phyloP scores from a whole-genome alignment of 2,113 vertebrate species.

The Anguilla rostrata region DNA sequence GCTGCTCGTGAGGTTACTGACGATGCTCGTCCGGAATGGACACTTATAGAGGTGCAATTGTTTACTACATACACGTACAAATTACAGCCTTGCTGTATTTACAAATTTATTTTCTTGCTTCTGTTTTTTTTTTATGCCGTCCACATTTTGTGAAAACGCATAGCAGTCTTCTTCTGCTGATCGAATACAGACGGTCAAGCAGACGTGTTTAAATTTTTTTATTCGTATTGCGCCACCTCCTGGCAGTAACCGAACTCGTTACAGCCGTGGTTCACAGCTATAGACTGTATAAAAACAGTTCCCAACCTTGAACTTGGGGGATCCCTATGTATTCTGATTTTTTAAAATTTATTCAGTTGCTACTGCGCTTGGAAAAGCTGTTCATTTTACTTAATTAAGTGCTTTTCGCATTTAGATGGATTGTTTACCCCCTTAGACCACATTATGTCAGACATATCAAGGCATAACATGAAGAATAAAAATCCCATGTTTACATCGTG shows the following conservation, averaged over 20 bases:
- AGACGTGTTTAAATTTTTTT: not conserved
- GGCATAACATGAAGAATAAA: too few species aligned
- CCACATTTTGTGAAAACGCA: not conserved
- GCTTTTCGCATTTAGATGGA: too few species aligned
- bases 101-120: not conserved
- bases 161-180: not conserved
- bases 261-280: too few species aligned
- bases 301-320: too few species aligned
- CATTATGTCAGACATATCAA: too few species aligned
- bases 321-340: too few species aligned
- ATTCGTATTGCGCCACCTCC: conserved; percentile 16
- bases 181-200: not conserved
- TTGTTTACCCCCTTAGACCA: too few species aligned
- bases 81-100: not conserved
- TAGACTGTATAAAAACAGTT: too few species aligned
- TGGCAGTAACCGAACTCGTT: not conserved
- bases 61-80: not conserved
- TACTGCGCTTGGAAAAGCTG: too few species aligned
- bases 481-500: too few species aligned
- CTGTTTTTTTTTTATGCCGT: not conserved
- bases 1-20: not conserved
- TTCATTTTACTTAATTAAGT: too few species aligned
- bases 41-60: not conserved
- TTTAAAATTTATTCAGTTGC: too few species aligned
- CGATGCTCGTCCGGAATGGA: not conserved